Base-by-base conservation (phyloP, 1,140 invertebrate species). In the Drosophila parvula region DNA sequence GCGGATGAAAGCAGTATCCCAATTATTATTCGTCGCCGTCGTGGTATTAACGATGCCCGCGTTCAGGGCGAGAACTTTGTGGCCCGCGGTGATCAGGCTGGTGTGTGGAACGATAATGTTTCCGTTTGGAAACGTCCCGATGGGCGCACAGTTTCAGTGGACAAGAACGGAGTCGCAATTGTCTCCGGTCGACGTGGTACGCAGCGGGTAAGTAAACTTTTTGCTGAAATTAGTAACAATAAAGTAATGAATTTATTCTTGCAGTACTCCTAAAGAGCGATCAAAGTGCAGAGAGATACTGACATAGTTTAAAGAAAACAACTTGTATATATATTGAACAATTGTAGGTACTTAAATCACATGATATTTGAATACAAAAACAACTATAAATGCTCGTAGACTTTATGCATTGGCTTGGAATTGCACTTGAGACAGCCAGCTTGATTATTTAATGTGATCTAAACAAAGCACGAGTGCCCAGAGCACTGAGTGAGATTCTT, bases 401-500 rank as follows among this genome's bases (percentile, higher is more conserved):
- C 22, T 22, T 22, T 22, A 22, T 22, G 22, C 3, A 22, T 61
- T 61, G 22, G 40, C n/a, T 58, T 30, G 28, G 16, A 16, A 0
- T 36, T 36, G 18, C 38, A 16, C 10, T 63, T 34, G 6, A 38
- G 22, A 63, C 27, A 32, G 11, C 9, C 22, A 22, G 22, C 27
- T 38, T 12, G 28, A 44, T 36, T 38, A 30, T 10, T 7, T 10
- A 16, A 18, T 1, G 3, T 22, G 8, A 40, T 40, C 22, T 55
- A 76, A 5, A 60, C 22, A 58, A 74, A 59, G 28, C 90, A 92
- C 3, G 73, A 40, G 16, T 58, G 48, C 3, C 91, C 90, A 4
- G 41, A 53, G 43, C 91, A 92, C 40, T 73, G 56, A 8, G 65
- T 91, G 6, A 92, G 81, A 43, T 92, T 91, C 7, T 64, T 40